Evolutionary conservation across 2,888 invertebrate genomes (phyloP).

Genomic region (Chymomyza amoena): DNA sequence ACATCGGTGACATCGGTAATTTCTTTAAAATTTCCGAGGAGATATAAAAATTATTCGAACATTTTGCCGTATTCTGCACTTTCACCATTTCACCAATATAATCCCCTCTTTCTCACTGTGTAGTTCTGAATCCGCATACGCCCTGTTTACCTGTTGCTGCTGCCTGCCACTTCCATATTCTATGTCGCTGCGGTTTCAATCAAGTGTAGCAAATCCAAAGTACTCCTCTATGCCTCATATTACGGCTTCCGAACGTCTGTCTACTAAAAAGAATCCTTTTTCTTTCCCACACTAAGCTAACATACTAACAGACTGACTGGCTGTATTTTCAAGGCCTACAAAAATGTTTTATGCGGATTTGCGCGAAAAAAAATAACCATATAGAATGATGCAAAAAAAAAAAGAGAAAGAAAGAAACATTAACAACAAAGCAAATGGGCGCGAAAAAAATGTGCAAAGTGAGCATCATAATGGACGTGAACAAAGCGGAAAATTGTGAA

Average conservation of each 20-base stretch:
- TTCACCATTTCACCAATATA: no score
- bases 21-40: no score
- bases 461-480: constrained; percentile 45
- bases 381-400: constrained; percentile 26
- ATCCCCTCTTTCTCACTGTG: no score
- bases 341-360: constrained; percentile 60
- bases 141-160: constrained; percentile 48
- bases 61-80: no score
- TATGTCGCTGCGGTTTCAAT: constrained; percentile 34
- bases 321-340: constrained; percentile 27
- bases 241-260: neutral
- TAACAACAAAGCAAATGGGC: constrained; percentile 8
- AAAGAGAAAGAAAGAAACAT: neutral
- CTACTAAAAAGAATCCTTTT: neutral
- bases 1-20: no score
- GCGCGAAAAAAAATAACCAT: constrained; percentile 3
- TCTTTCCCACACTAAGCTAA: neutral
- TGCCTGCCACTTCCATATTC: neutral
- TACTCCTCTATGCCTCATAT: neutral
- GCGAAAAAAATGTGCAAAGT: constrained; percentile 26
- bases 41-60: no score
- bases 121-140: neutral
- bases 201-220: constrained; percentile 9
- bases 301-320: neutral
- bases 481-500: constrained; percentile 46